phyloP scores from a whole-genome alignment of 2,797 vertebrate species.

The Gallinago nigripennis region DNA sequence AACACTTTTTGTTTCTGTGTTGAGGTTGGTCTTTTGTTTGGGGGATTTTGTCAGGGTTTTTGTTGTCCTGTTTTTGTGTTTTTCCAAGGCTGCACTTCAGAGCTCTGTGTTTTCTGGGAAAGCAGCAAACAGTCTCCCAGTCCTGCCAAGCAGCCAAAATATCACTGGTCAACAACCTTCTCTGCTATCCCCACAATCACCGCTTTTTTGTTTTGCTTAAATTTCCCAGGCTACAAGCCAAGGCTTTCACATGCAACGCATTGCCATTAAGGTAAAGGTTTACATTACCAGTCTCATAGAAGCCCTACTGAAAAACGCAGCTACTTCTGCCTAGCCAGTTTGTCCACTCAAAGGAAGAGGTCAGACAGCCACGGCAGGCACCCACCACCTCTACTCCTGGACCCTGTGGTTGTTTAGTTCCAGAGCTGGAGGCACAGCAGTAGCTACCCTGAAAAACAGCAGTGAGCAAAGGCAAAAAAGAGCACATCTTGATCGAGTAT shows the following conservation, averaged over 20 bases:
- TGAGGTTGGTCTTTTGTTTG: neutral
- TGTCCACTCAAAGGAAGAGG: neutral
- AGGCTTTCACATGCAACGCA: neutral
- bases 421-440: neutral
- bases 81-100: neutral
- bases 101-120: neutral
- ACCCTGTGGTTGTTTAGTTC: fast-evolving
- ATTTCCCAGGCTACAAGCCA: neutral
- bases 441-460: neutral
- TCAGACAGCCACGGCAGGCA: neutral
- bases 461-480: neutral
- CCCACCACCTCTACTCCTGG: neutral
- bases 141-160: neutral
- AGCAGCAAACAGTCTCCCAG: neutral
- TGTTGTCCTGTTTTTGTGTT: neutral
- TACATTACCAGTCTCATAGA: neutral
- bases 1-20: neutral
- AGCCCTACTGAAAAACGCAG: neutral
- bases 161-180: neutral
- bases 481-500: neutral
- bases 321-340: neutral
- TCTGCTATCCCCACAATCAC: neutral
- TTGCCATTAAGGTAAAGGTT: neutral
- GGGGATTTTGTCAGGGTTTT: neutral
- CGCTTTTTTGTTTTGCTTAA: neutral